Evolutionary conservation across 1,140 invertebrate species (phyloP), one percentile per base, ranked within the genome.

Genomic region (Tribolium castaneum): DNA sequence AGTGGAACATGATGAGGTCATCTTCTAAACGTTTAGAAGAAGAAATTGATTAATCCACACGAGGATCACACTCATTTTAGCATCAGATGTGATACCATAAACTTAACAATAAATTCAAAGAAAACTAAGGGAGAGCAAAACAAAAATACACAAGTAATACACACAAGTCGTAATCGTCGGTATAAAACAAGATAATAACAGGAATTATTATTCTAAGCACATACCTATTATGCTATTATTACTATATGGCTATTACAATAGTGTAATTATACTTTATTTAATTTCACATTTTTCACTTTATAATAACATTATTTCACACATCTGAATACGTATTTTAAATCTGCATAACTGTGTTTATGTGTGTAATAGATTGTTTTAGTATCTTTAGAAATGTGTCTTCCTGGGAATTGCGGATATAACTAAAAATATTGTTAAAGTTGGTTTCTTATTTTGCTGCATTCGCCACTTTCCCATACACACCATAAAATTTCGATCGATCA

Each of bases 1-100:
- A 66, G 59, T 66, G 59, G 59, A 30, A 34, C 59, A 66, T 66
- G 59, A 35, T 66, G 59, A 66, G 59, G 59, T 66, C 59, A 66
- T 66, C 59, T 66, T 66, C 59, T 30, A 59, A 19, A 59, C 30
- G 59, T 5, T 66, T 13, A 9, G n/a, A 66, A 66, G 30, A 66
- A 66, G 54, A 59, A 59, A 25, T 25, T 22, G 54, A 35, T 66
- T 66, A 16, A 66, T 62, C 13, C 30, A 25, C 22, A 59, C 54
- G 12, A 4, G 16, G 16, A 56, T 22, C 14, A 19, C 10, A 52
- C 5, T 19, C 9, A 45, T 45, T 45, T 30, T 50, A 50, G 1
- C 49, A 50, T 3, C 2, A 2, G 16, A 19, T 19, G 16, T 19
- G 2, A 19, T 14, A 14, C 13, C 49, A 1, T 12, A 4, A 6